Evolutionary conservation across 2,113 vertebrate genomes (phyloP), one percentile per base, ranked within the genome.

Genomic region (Willisornis vidua): DNA sequence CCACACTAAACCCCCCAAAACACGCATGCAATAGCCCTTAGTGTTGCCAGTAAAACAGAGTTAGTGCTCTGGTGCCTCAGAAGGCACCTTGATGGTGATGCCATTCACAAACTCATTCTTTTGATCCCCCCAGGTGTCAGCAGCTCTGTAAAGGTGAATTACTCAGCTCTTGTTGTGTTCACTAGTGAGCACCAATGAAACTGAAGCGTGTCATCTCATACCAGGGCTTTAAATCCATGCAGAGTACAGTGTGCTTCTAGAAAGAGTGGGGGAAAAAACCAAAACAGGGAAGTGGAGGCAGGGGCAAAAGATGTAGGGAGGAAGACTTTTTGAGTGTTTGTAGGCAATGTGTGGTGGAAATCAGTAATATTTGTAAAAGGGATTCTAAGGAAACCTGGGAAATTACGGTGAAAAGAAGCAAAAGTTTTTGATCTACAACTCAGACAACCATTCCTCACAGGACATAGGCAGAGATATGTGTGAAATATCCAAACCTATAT

Each of bases 241-340:
- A 77, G 35, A 74, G 51, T 29, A 85, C 19, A 49, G 26, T 7
- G 33, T 66, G 23, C 39, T 80, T 9, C 65, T 45, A 29, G 29
- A 52, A 77, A 26, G n/a, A 43, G 2, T 23, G 9, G 23, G 59
- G 9, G 41, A 14, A 41, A 41, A 93, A 20, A 82, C 83, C 16
- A 62, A 88, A 86, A 80, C 0, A 80, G 7, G 19, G 16, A 80
- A 62, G 28, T 71, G 4, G 3, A 7, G 5, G 3, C 9, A 19
- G 9, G 3, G 12, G 15, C 26, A 25, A 37, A 58, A 31, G 20
- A 29, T 58, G 6, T 0, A 1, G 3, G 4, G 4, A 37, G 8
- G 19, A 26, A 4, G 12, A 57, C 10, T 49, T 76, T 35, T 49
- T 14, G 14, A 33, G 22, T 5, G 10, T 83, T 72, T 79, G 15